Evolutionary conservation across 1,140 invertebrate species (phyloP), one percentile per base, ranked within the genome.

Genomic region (Drosophila punjabiensis): DNA sequence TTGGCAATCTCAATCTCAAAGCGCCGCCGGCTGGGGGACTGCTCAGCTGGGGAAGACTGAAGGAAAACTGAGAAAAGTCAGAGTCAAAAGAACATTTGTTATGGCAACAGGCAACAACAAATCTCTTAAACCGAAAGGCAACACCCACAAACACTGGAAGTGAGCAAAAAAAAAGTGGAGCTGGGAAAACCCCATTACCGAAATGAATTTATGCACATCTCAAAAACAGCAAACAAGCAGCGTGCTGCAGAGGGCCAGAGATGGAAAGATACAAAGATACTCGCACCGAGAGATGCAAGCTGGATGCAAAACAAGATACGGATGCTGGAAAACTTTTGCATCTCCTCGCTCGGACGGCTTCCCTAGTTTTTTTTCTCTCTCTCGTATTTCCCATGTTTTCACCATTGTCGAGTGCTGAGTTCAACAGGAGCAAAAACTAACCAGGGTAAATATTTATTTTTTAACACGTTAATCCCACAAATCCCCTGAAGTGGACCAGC

Each of bases 381-480:
- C 37, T 24, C 28, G 55, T 50, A 32, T 53, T 48, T 77, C 28
- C 33, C 82, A 65, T 88, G 84, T 88, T 88, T 89, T 79, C 63
- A 66, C 73, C 76, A 73, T 63, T 84, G 78, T 79, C 66, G 74
- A 71, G 78, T 58, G 70, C 66, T 81, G 81, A 79, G 84, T 85
- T 79, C 73, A 85, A 88, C 81, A 83, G 62, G 78, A 84, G 81
- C 59, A 76, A 87, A 82, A 86, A 89, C 85, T 89, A 88, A 88
- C 85, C 83, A 88, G 81, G 88, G 78, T 88, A 88, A 88, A 88
- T 88, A 89, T 88, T 88, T 88, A 88, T 89, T 88, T 88, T 88
- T 88, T 89, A 89, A 89, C 85, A 88, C 85, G 85, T 88, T 88
- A 88, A 88, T 88, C 85, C 88, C 81, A 89, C 85, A 88, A 85